Base-by-base conservation (phyloP, 1,140 invertebrate genomes). In the Trichomalopsis sarcophagae region DNA sequence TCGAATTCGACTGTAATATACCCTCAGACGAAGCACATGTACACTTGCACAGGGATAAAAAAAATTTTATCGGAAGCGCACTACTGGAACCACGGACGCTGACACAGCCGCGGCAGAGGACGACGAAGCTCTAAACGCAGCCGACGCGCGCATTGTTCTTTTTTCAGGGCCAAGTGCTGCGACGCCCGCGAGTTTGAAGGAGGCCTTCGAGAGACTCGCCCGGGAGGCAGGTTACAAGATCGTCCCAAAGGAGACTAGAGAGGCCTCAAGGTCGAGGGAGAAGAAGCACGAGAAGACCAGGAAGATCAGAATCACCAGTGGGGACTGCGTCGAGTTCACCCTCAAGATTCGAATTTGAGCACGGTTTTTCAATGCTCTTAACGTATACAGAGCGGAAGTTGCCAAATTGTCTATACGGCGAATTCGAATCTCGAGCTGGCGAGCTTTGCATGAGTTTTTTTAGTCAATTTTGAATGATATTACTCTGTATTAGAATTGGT, bases 341-440 rank as follows among this genome's bases (percentile, higher is more conserved):
- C n/a, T 86, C 69, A 83, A 86, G 33, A 83, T 86, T 21, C 68
- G 81, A 3, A 73, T 86, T 78, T 86, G 30, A 86, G 9, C 27
- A 21, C 2, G 14, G 17, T 5, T 44, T 21, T 27, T 77, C 47
- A 21, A 14, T 33, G 14, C 47, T 62, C 76, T 47, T 27, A 0
- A 27, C 2, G 27, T 27, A 27, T 27, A 27, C 62, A 40, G 13
- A 62, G 2, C 21, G 21, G n/a, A 36, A 30, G 71, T 75, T 75
- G 21, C 33, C 9, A 78, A 55, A 55, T 76, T 10, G 14, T 27
- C 9, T 23, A 11, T 23, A 2, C 6, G 47, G 47, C 55, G 7
- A 62, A 62, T 62, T 62, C 55, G 55, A 62, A 62, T 62, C 55
- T n/a, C 17, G 55, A 62, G 21, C 55, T n/a, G 47, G 17, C 2